These are phyloP conservation scores for Rhaphigaster nebulosa DNA, from an alignment of 2,888 invertebrate genomes.

Conservation along the genomic window DNA sequence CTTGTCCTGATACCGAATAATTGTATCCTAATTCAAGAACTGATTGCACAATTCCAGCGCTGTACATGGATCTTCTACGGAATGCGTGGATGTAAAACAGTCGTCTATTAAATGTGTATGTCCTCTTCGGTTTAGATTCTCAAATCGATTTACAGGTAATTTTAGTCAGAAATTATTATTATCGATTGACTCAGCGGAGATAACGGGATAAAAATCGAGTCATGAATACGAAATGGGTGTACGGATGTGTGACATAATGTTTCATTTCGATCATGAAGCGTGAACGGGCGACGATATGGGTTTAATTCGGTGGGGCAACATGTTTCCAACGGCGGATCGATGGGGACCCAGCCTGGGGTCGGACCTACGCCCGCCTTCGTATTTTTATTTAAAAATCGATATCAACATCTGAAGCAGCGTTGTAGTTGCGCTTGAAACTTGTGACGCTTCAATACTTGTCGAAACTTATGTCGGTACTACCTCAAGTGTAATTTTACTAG, in stretches of 20 bases:
- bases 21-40: too few species aligned
- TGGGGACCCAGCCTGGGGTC: neutral
- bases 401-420: slow-evolving; percentile 40
- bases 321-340: slow-evolving; percentile 38
- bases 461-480: neutral
- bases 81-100: neutral
- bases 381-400: slow-evolving; percentile 49
- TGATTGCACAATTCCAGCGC: too few species aligned
- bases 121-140: neutral
- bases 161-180: neutral
- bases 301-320: slow-evolving; percentile 27
- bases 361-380: slow-evolving; percentile 16
- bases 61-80: too few species aligned
- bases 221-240: neutral
- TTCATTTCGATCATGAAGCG: slow-evolving; percentile 13
- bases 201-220: neutral
- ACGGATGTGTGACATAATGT: neutral
- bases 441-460: neutral
- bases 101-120: neutral
- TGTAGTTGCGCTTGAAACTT: neutral
- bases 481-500: neutral
- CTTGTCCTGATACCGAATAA: too few species aligned
- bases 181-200: neutral
- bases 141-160: neutral
- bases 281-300: slow-evolving; percentile 1